Evolutionary conservation across 2,113 vertebrate species (phyloP), one percentile per base, ranked within the genome.

Genomic region (Tonatia bakeri): DNA sequence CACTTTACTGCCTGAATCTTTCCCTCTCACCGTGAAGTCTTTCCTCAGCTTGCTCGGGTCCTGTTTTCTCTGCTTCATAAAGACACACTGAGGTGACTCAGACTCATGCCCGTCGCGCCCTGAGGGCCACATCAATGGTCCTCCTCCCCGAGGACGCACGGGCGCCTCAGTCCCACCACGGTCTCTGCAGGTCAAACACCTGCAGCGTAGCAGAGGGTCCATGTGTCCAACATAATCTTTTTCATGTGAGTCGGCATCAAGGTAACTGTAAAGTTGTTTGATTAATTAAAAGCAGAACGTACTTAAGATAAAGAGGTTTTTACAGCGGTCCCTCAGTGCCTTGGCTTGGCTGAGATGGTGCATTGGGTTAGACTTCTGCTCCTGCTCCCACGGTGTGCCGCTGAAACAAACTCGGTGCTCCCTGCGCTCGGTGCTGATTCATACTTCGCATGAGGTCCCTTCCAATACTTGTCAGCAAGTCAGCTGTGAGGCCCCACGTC

Each of bases 281-380:
- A 94, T 96, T 94, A 91, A 95, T 95, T 93, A 67, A 47, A 84
- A 91, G 64, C 61, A 93, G 91, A 94, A 64, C 7, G 50, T 40
- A 81, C 94, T 91, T 90, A 87, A 82, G 92, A 77, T 28, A 15
- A 43, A 31, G 67, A 73, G 83, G 67, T 38, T 70, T 85, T 95
- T 91, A 52, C 4, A 69, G 75, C 17, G 73, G 64, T 72, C 61
- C 64, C 54, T 75, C 8, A 16, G 36, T 56, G 69, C 59, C 56
- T 70, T 1, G 15, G 56, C n/a, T 81, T 72, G 75, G 83, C 65
- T 4, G 7, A 52, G 28, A 40, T 85, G 72, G 77, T 59, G 26
- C 47, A 81, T 61, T 83, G 26, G 81, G 52, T 50, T 16, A 43
- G 69, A 28, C n/a, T 92, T 92, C 26, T 22, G 70, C 31, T 86